phyloP scores from a whole-genome alignment of 1,140 invertebrate genomes.

The Leptestheria dahalacensis region DNA sequence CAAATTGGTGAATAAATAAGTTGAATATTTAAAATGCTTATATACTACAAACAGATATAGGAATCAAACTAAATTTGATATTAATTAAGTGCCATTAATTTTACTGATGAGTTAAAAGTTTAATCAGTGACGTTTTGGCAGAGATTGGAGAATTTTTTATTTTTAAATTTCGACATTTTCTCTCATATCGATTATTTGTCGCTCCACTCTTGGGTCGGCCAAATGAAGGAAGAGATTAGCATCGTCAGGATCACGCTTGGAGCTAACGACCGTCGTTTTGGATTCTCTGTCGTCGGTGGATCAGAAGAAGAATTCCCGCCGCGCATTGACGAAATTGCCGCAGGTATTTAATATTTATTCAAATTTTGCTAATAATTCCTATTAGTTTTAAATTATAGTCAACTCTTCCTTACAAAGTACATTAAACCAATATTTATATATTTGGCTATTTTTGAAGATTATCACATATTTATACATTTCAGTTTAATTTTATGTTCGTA shows the following conservation, averaged over 20 bases:
- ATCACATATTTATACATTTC: no score
- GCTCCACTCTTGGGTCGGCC: neutral
- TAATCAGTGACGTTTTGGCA: no score
- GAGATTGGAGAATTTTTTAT: no score
- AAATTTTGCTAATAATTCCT: neutral
- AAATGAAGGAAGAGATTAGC: neutral
- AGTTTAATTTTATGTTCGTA: no score
- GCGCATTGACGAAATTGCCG: constrained; percentile 33
- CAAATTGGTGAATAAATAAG: no score
- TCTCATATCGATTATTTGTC: constrained; percentile 7
- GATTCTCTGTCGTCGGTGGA: constrained; percentile 36
- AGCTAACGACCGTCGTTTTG: constrained; percentile 30
- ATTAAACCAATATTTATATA: neutral
- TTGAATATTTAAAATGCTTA: no score
- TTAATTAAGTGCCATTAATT: no score
- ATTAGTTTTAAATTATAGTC: neutral
- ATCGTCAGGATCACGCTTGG: constrained; percentile 22
- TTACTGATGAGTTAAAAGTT: no score
- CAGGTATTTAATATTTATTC: constrained; percentile 28
- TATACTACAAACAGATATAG: no score
- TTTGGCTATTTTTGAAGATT: no score
- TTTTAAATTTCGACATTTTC: no score
- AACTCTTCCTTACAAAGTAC: neutral
- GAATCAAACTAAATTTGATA: no score
- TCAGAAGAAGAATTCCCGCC: constrained; percentile 33